These are phyloP conservation scores for Marmota flaviventris DNA, from an alignment of 2,113 vertebrate species.

Conservation along the genomic window DNA sequence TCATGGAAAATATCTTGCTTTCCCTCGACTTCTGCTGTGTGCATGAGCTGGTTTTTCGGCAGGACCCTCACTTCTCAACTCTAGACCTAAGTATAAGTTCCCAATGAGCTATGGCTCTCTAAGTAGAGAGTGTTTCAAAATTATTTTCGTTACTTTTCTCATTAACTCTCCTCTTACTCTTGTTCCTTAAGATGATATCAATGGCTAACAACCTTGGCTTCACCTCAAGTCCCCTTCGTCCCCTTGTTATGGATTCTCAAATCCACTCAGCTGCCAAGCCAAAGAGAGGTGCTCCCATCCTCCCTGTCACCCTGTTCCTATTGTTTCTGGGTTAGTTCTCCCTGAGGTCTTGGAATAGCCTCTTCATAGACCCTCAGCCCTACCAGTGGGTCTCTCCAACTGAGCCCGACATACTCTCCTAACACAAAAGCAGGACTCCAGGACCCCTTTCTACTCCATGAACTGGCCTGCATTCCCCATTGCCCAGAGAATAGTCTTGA, in stretches of 20 bases:
- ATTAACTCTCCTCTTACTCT: not conserved
- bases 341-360: not conserved
- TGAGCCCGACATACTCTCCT: not conserved
- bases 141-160: not conserved
- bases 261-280: not conserved
- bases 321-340: not conserved
- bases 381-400: not conserved
- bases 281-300: not conserved
- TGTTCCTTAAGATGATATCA: not conserved
- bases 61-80: not conserved
- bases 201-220: not conserved
- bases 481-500: not conserved
- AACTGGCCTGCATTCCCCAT: not conserved
- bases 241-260: not conserved
- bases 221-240: not conserved
- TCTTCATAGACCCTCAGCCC: not conserved
- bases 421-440: not conserved
- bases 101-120: not conserved
- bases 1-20: not conserved
- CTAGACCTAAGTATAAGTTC: not conserved
- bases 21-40: accelerated
- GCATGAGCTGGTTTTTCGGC: not conserved
- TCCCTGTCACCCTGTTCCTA: not conserved
- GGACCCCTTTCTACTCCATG: not conserved
- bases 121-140: not conserved